Base-by-base conservation (phyloP, 2,797 vertebrate species). In the Acanthornis magna region DNA sequence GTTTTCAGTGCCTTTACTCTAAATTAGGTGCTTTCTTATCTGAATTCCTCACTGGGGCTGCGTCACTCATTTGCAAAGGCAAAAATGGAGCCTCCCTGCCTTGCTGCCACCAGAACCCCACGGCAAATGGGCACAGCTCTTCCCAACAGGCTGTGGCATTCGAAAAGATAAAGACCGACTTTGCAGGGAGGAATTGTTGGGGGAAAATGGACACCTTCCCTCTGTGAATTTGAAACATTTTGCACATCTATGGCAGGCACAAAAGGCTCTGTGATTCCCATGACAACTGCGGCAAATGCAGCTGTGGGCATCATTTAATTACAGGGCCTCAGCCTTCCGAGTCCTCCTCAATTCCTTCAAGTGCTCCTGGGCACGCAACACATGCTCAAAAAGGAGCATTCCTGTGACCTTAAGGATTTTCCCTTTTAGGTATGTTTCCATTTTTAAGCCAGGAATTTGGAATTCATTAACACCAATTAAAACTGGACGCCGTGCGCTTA, bases 381-480 rank as follows among this genome's bases (percentile, higher is more conserved):
- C 70, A 26, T 1, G 58, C 6, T 88, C 73, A 63, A 61, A 96
- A 85, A 79, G 53, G 19, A 90, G 40, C 32, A 29, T 75, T 72
- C 81, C 9, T 16, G 50, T 42, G 65, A 78, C 87, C 51, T 81
- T 5, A 67, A 65, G 89, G 63, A 74, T 27, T 40, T 67, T 55
- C 50, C 95, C 89, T 94, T 88, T 32, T 85, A 84, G 63, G 63
- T 50, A 57, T 16, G n/a, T 42, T 76, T 57, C 89, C 45, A 29
- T 81, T 74, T 78, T 29, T 25, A 61, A 45, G 25, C 43, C 32
- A 42, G 45, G 60, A 81, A n/a, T 85, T 84, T 53, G 62, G 76
- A 94, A 88, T 90, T 92, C 48, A 61, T 93, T 89, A 96, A 25
- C 81, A 81, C 48, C 95, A 95, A 90, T 94, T 96, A 95, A 88